These are phyloP conservation scores for Rhincodon typus DNA, from an alignment of 2,797 vertebrate species.

Conservation along the genomic window DNA sequence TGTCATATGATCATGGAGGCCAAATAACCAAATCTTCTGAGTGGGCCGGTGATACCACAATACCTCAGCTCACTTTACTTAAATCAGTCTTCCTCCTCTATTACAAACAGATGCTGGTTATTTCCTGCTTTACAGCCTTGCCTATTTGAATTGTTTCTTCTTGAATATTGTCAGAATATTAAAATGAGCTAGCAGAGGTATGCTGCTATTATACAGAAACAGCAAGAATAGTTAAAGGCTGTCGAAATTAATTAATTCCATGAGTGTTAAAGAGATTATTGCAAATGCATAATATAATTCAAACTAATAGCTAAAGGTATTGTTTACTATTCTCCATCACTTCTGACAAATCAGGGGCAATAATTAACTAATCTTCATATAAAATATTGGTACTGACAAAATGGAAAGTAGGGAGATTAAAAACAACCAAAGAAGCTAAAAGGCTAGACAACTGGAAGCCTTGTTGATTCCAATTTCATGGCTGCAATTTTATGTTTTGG, in stretches of 20 bases:
- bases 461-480: neutral
- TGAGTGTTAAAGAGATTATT: neutral
- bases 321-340: neutral
- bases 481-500: neutral
- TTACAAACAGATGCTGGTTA: neutral
- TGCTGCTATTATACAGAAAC: neutral
- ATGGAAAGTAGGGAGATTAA: neutral
- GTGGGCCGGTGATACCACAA: neutral
- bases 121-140: neutral
- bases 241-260: neutral
- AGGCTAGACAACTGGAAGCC: neutral
- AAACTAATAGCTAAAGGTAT: neutral
- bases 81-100: neutral
- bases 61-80: neutral
- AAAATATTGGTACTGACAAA: neutral
- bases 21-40: neutral
- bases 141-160: neutral
- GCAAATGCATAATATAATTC: neutral
- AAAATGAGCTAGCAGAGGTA: neutral
- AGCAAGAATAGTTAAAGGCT: neutral
- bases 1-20: neutral
- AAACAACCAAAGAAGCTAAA: neutral
- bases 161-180: neutral
- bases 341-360: neutral
- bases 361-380: neutral